These are phyloP conservation scores for Dermatemys mawii DNA, from an alignment of 2,113 vertebrate genomes.

Conservation along the genomic window DNA sequence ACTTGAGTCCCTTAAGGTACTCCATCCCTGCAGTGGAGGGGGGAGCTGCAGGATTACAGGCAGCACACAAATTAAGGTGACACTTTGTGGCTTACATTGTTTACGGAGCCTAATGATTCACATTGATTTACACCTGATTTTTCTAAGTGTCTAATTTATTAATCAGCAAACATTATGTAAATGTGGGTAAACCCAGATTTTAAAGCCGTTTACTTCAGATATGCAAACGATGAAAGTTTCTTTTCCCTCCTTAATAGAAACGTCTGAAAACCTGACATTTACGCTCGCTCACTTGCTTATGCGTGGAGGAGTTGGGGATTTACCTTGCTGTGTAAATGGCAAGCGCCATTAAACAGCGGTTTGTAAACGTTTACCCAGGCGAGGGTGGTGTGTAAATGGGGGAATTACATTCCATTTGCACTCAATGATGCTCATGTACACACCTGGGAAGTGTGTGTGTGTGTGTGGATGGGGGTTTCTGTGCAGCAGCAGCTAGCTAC, in stretches of 20 bases:
- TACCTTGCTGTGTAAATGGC: slow-evolving; percentile 54
- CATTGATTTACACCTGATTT: slow-evolving; percentile 56
- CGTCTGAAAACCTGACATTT: slow-evolving; percentile 55
- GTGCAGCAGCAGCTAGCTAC: not conserved
- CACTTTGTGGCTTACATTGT: not conserved
- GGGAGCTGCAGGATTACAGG: not conserved
- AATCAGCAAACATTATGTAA: slow-evolving; percentile 77
- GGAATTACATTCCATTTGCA: not conserved
- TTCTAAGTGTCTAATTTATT: slow-evolving; percentile 75
- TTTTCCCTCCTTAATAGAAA: slow-evolving; percentile 61
- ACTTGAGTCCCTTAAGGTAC: not conserved
- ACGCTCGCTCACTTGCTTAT: not conserved
- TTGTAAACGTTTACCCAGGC: slow-evolving; percentile 51
- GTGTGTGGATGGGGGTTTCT: not conserved
- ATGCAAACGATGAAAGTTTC: slow-evolving; percentile 39
- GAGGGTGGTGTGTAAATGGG: not conserved
- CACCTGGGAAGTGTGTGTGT: not conserved
- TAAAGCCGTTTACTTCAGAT: slow-evolving; percentile 68
- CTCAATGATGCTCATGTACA: not conserved
- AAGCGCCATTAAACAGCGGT: slow-evolving; percentile 6
- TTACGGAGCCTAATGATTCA: slow-evolving; percentile 61
- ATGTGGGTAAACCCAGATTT: slow-evolving; percentile 71
- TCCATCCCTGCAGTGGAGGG: not conserved
- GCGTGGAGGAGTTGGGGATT: slow-evolving; percentile 20
- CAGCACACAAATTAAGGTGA: rapidly evolving